Evolutionary conservation across 2,797 vertebrate genomes (phyloP).

Genomic region (Decapterus maruadsi): DNA sequence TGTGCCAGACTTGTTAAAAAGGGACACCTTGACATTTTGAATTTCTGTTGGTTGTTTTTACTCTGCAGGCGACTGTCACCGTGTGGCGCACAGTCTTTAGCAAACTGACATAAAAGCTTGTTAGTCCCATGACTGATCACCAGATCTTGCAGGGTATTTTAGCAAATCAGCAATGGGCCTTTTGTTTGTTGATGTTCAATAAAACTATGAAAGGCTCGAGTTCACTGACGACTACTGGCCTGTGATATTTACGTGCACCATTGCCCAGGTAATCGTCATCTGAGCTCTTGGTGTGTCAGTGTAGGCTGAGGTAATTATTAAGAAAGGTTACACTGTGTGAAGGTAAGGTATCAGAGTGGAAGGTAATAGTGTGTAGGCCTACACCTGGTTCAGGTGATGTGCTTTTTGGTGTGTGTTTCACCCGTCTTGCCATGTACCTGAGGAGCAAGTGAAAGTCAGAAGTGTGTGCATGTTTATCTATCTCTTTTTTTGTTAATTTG

Average conservation of each 20-base stretch:
- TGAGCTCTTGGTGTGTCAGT: conserved; percentile 57
- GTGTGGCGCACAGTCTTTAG: neutral
- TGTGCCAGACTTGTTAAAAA: conserved; percentile 66
- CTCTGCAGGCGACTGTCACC: conserved; percentile 29
- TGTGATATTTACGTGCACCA: conserved; percentile 13
- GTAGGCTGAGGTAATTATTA: conserved; percentile 75
- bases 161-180: neutral
- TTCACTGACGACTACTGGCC: neutral
- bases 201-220: neutral
- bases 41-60: conserved; percentile 29
- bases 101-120: conserved; percentile 3
- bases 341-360: conserved; percentile 75
- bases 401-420: conserved; percentile 72
- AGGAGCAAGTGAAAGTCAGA: conserved; percentile 68
- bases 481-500: no score
- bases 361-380: conserved; percentile 72
- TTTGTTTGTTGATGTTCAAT: neutral
- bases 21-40: conserved; percentile 53
- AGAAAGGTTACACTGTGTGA: conserved; percentile 72
- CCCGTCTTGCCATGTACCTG: conserved; percentile 61
- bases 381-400: conserved; percentile 70
- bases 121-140: conserved; percentile 12
- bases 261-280: conserved; percentile 38
- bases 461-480: conserved; percentile 15
- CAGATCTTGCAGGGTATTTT: neutral